Percentiles rank a stretch among this genome's conserved stretches.
Conservation (phyloP, 2,888 invertebrate genomes). For the Troides aeacus region DNA sequence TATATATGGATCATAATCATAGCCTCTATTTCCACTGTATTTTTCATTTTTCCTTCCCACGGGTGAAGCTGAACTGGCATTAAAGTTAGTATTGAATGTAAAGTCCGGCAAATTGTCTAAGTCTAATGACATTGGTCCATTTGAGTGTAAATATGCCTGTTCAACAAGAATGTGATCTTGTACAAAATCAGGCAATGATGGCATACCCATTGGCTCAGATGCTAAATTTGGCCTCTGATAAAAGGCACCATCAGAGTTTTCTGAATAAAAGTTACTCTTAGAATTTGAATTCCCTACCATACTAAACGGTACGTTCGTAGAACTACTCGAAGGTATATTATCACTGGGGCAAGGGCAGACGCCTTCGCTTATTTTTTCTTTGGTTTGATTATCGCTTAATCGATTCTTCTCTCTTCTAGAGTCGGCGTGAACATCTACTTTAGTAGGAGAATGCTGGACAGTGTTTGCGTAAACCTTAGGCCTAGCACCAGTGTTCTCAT, state of each 20-base stretch:
- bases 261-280: conserved; percentile 72
- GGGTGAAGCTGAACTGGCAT: conserved; percentile 64
- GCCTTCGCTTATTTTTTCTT: conserved; percentile 60
- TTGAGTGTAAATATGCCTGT: conserved; percentile 83
- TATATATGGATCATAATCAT: conserved; percentile 64
- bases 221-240: conserved; percentile 71
- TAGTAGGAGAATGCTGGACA: conserved; percentile 73
- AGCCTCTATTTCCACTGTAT: conserved; percentile 57
- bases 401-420: conserved; percentile 61
- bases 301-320: conserved; percentile 73
- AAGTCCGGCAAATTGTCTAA: conserved; percentile 85
- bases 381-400: conserved; percentile 56
- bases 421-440: conserved; percentile 59
- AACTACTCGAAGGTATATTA: conserved; percentile 68
- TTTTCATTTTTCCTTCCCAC: conserved; percentile 60
- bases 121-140: conserved; percentile 78
- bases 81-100: conserved; percentile 78
- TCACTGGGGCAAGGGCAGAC: conserved; percentile 58
- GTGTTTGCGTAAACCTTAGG: conserved; percentile 84
- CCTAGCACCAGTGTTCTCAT: conserved; percentile 86
- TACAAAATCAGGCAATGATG: conserved; percentile 91
- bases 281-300: conserved; percentile 73
- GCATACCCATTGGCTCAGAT: conserved; percentile 76
- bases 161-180: conserved; percentile 93
- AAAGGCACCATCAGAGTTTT: conserved; percentile 61